phyloP scores from a whole-genome alignment of 2,113 vertebrate species.

The Onychorhynchus coronatus region DNA sequence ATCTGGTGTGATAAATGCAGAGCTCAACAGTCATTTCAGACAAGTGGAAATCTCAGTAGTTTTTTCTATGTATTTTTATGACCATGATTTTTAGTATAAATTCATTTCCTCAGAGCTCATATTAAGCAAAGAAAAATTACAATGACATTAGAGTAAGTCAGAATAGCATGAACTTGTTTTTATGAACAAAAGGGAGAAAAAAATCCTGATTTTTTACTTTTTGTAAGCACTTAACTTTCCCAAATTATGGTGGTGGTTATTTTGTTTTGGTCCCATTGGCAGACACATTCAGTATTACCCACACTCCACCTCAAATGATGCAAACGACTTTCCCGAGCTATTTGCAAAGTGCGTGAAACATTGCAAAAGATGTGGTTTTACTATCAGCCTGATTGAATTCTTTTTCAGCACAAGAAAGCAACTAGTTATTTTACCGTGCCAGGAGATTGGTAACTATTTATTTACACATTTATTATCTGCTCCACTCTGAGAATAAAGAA shows the following conservation, averaged over 20 bases:
- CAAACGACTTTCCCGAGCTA: background rate
- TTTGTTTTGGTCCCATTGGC: background rate
- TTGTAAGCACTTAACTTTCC: background rate
- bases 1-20: background rate
- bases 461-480: constrained; percentile 77
- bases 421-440: constrained; percentile 64
- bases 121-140: background rate
- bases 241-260: background rate
- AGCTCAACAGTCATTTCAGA: background rate
- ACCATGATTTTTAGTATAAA: background rate
- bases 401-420: constrained; percentile 61
- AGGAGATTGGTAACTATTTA: constrained; percentile 76
- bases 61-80: background rate
- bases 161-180: background rate
- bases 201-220: background rate
- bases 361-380: background rate
- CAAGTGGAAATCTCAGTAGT: background rate
- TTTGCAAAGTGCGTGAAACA: background rate
- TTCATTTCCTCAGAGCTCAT: background rate
- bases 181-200: background rate
- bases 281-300: background rate
- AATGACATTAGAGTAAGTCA: background rate
- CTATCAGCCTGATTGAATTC: constrained; percentile 23
- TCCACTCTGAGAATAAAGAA: constrained; percentile 75
- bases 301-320: background rate